Evolutionary conservation across 2,797 vertebrate species (phyloP).

Genomic region (Scleropages formosus): DNA sequence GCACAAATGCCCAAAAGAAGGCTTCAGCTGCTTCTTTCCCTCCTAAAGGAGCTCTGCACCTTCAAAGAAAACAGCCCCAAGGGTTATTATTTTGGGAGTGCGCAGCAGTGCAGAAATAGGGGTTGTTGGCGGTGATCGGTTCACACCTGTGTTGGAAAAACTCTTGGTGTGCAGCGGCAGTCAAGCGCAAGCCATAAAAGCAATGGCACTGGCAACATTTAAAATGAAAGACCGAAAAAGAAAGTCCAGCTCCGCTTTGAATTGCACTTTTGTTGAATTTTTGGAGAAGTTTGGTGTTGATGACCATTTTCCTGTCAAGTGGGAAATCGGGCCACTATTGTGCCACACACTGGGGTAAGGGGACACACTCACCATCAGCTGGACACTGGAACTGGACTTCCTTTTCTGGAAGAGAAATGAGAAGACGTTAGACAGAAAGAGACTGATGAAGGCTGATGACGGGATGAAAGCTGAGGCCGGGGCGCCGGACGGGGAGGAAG

Average conservation of each 20-base stretch:
- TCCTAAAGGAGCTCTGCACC: slow-evolving; percentile 31
- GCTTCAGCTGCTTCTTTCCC: slow-evolving; percentile 3
- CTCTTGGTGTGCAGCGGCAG: slow-evolving; percentile 6
- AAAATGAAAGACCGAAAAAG: slow-evolving; percentile 46
- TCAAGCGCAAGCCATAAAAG: slow-evolving; percentile 27
- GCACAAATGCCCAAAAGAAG: not conserved
- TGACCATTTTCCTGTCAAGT: slow-evolving; percentile 29
- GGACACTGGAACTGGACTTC: slow-evolving; percentile 91
- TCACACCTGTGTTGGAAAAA: slow-evolving; percentile 20
- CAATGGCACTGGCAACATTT: slow-evolving; percentile 29
- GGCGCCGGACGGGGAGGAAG: slow-evolving; percentile 27
- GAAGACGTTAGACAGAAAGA: slow-evolving; percentile 84
- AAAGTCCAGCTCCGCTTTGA: slow-evolving; percentile 54
- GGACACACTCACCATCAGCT: slow-evolving; percentile 88
- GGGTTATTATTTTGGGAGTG: slow-evolving; percentile 16
- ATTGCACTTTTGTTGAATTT: slow-evolving; percentile 24
- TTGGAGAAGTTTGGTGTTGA: slow-evolving; percentile 4
- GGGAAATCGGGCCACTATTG: slow-evolving; percentile 28
- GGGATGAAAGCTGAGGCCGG: slow-evolving; percentile 37
- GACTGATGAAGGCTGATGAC: slow-evolving; percentile 44
- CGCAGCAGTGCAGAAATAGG: not conserved
- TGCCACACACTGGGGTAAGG: slow-evolving; percentile 70
- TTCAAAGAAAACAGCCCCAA: slow-evolving; percentile 26
- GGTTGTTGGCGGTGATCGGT: not conserved
- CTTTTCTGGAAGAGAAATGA: slow-evolving; percentile 92